Conservation (phyloP, 2,113 vertebrate genomes). For the Platichthys stellatus region DNA sequence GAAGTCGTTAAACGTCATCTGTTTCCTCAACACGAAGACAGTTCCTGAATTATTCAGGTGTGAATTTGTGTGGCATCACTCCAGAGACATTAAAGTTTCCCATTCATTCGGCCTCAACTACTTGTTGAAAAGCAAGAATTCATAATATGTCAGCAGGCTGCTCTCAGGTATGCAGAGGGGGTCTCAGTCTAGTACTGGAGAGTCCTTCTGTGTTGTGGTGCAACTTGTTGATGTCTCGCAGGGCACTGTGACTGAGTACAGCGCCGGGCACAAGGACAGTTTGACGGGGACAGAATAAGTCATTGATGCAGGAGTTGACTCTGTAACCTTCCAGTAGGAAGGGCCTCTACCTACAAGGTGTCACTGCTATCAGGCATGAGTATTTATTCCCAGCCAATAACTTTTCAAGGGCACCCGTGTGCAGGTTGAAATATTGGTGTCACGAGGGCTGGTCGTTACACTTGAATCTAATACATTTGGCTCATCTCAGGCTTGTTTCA, state of each 20-base stretch:
- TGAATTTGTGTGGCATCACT: not conserved
- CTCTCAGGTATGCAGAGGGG: too few relatives aligned
- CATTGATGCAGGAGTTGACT: constrained; percentile 5
- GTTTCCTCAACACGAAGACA: constrained; percentile 3
- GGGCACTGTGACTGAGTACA: not conserved
- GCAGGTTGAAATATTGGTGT: constrained; percentile 21
- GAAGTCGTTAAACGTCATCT: constrained; percentile 1
- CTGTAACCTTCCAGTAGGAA: constrained; percentile 1
- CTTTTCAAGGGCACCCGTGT: constrained; percentile 9
- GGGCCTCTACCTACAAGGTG: not conserved
- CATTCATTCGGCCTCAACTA: not conserved
- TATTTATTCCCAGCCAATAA: constrained; percentile 19
- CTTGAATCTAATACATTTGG: constrained; percentile 36
- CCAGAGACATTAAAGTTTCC: not conserved
- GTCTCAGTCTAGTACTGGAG: too few relatives aligned
- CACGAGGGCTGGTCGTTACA: constrained; percentile 11
- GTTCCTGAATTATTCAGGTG: not conserved
- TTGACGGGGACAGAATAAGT: constrained; percentile 11
- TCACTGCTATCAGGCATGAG: constrained; percentile 1
- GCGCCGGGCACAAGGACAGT: not conserved
- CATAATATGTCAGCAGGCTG: too few relatives aligned
- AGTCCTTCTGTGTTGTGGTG: not conserved
- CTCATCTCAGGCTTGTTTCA: constrained; percentile 13
- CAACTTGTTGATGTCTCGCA: not conserved
- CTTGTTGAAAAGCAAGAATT: not conserved